Conservation (phyloP, 2,113 vertebrate species). For the Pelvicachromis taeniatus region DNA sequence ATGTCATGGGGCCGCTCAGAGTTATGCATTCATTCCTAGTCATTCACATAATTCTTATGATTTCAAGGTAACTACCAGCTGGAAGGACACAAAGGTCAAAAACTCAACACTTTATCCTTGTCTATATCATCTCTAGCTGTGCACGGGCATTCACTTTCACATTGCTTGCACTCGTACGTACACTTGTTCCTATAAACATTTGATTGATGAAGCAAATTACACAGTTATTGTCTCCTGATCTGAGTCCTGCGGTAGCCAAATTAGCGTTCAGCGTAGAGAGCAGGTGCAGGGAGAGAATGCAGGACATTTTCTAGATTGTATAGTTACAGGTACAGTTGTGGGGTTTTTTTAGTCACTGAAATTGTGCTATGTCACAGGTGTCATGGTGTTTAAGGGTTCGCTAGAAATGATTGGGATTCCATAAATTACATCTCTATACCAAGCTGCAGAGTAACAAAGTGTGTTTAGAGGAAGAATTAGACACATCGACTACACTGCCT, state of each 20-base stretch:
- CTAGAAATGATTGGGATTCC: not conserved
- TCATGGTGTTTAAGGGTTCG: not conserved
- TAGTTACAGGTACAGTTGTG: not conserved
- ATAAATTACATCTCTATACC: not conserved
- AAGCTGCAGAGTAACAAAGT: not conserved
- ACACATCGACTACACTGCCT: not conserved
- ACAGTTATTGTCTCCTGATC: not conserved
- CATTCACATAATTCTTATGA: slow-evolving; percentile 3
- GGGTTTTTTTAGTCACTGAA: not conserved
- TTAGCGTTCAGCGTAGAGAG: not conserved
- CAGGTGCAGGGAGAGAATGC: not conserved
- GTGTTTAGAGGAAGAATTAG: not conserved
- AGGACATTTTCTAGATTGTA: not conserved
- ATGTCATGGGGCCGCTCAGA: slow-evolving; percentile 22
- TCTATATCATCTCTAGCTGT: not conserved
- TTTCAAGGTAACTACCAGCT: slow-evolving; percentile 13
- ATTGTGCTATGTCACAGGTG: not conserved
- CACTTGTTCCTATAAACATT: not conserved
- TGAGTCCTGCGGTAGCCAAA: not conserved
- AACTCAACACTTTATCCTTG: not conserved
- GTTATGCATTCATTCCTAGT: slow-evolving; percentile 26
- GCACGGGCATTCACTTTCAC: not conserved
- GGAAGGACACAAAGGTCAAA: slow-evolving; percentile 15
- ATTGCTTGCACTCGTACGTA: not conserved
- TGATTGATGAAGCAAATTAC: not conserved